phyloP scores from a whole-genome alignment of 2,888 invertebrate genomes.

The Ceratothoa steindachneri region DNA sequence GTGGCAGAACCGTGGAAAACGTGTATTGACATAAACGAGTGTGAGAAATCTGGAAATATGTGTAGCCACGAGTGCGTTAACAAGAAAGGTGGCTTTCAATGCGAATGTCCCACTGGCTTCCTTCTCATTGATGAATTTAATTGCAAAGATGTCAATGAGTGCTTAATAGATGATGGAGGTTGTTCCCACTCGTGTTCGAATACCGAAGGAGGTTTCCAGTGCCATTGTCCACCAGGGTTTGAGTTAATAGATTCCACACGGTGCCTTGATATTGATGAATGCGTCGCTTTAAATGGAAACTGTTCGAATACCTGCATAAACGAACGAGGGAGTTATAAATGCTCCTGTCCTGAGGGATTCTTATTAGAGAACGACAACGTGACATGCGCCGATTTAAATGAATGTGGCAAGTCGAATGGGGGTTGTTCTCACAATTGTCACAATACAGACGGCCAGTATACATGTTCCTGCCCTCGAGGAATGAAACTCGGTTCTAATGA shows the following conservation, averaged over 20 bases:
- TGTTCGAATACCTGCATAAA: slow-evolving; percentile 36
- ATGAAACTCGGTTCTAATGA: slow-evolving; percentile 21
- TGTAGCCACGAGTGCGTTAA: slow-evolving; percentile 37
- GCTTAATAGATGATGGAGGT: slow-evolving; percentile 51
- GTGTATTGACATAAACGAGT: slow-evolving; percentile 50
- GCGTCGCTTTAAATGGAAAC: slow-evolving; percentile 25
- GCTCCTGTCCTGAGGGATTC: slow-evolving; percentile 63
- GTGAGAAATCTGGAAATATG: slow-evolving; percentile 23
- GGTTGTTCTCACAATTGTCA: slow-evolving; percentile 43
- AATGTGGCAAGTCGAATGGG: slow-evolving; percentile 47
- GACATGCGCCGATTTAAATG: slow-evolving; percentile 51
- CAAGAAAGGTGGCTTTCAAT: slow-evolving; percentile 51
- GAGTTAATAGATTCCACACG: slow-evolving; percentile 23
- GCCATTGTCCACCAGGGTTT: slow-evolving; percentile 51
- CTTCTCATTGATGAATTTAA: slow-evolving; percentile 50
- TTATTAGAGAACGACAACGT: slow-evolving; percentile 49
- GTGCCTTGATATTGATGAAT: slow-evolving; percentile 47
- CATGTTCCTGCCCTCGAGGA: slow-evolving; percentile 40
- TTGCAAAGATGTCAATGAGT: slow-evolving; percentile 33
- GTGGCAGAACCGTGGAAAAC: slow-evolving; percentile 16
- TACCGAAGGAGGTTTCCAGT: slow-evolving; percentile 52
- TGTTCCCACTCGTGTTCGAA: slow-evolving; percentile 55
- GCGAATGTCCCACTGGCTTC: slow-evolving; percentile 63
- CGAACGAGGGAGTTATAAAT: slow-evolving; percentile 51
- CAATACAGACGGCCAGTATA: slow-evolving; percentile 32